A percentile compares a stretch with the other conserved stretches of the same genome.
phyloP scores from a whole-genome alignment of 2,797 vertebrate genomes.

The Prionace glauca region DNA sequence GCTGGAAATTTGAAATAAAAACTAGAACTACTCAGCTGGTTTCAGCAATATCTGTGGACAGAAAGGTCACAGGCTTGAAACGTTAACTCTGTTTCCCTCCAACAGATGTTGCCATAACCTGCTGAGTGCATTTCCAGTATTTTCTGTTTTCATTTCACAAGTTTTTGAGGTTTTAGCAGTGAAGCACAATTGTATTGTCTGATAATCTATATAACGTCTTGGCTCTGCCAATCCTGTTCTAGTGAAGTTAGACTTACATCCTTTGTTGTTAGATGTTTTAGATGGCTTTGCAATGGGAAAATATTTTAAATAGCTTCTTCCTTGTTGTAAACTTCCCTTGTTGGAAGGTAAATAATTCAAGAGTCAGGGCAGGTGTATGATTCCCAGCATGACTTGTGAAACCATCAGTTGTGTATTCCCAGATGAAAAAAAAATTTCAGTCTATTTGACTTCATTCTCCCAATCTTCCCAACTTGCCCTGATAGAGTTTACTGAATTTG shows the following conservation, averaged over 20 bases:
- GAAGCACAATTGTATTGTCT: not conserved
- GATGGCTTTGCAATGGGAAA: too few species aligned
- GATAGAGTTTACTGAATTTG: not conserved
- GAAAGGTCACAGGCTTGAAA: too few species aligned
- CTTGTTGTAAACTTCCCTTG: not conserved
- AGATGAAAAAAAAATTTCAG: not conserved
- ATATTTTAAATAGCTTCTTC: not conserved
- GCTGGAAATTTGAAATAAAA: too few species aligned
- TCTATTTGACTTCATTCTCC: not conserved
- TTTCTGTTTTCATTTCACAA: not conserved
- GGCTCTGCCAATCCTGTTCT: not conserved
- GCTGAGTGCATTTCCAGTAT: too few species aligned
- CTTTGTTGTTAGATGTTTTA: not conserved
- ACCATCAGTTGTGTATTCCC: not conserved
- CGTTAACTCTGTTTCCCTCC: too few species aligned
- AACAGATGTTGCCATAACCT: too few species aligned
- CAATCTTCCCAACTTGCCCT: not conserved
- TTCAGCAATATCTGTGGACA: too few species aligned
- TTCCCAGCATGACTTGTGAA: not conserved
- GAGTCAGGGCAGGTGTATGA: not conserved
- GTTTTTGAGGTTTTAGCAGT: not conserved
- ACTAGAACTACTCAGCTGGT: too few species aligned
- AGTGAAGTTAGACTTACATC: not conserved
- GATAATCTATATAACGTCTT: not conserved
- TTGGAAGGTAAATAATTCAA: not conserved